Evolutionary conservation across 53 echinoderm and acorn worm genomes (phyloP), one percentile per base, ranked within the genome.

Genomic region (Holothuria scabra): DNA sequence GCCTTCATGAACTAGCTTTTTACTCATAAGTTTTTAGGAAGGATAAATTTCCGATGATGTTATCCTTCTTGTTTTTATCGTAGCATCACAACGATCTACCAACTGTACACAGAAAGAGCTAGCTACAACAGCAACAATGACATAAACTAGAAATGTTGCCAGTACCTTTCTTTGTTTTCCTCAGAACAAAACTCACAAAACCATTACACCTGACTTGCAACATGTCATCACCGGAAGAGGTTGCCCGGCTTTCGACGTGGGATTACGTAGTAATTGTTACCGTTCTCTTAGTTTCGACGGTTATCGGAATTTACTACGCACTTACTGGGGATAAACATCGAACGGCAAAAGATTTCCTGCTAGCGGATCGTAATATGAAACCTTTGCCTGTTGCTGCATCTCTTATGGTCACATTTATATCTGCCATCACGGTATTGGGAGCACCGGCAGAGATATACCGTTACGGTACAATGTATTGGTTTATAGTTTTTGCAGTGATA

Each of bases 371-470:
- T 13, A 87, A 76, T 30, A 94, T 94, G 86, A 76, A 86, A 55
- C 95, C 95, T 13, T 52, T 92, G 11, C 92, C 95, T n/a, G 95
- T 95, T 19, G 88, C 90, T 12, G 88, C 90, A 68, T 95, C 95
- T 0, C 84, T 95, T 13, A 88, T 90, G 4, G 95, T 90, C 3
- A 95, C 93, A 41, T 93, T 93, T 55, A 87, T 91, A 29, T 91
- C 93, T 4, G 93, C 93, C 2, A 74, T 93, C 66, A 95, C 96
- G 0, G 86, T 95, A 0, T 85, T 93, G 11, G 96, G 95, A 0
- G 90, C 92, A 16, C 96, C 96, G n/a, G 93, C 93, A 25, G 96
- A 96, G 71, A 64, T 84, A 29, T 96, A 96, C 69, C 71, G 86
- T 44, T 70, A 90, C 59, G 96, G 96, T 2, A 32, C 84, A 21